Base-by-base conservation (phyloP, 2,888 invertebrate species). In the Rotaria macrura region DNA sequence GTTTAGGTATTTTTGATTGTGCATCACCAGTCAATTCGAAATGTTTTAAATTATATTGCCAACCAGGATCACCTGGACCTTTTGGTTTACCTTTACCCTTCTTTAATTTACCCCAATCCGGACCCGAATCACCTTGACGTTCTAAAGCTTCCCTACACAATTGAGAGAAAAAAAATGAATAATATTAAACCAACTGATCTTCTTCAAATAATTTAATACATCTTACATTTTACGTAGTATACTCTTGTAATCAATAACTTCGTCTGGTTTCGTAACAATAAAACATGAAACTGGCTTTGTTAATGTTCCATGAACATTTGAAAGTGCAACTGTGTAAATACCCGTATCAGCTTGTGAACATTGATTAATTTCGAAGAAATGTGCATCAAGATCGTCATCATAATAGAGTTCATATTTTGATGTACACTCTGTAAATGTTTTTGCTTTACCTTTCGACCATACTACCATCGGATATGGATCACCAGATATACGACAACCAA, bases 281-380 rank as follows among this genome's bases (percentile, higher is more conserved):
- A 91, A 90, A 52, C 91, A 89, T 0, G 90, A 90, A 17, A 89
- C 90, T 5, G 91, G 89, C 34, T 89, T 89, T n/a, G 89, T 88
- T 55, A 89, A 89, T 10, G 88, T 86, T 40, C 90, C 90, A 85
- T 90, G 90, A 87, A 90, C 90, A 87, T 91, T 91, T 84, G 88
- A 89, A 23, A 89, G 89, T 3, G 89, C 89, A 49, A 90, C 90
- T 2, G 89, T 89, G 88, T 91, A 91, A 1, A 90, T 90, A 10
- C 90, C 91, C 10, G 90, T 89, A 88, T 90, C 90, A 40, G 29
- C 43, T 84, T 86, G 54, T 1, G 40, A 25, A 84, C 84, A 84
- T 34, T 86, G 84, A 55, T 84, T 84, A 38, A 86, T 84, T 84
- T 86, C 84, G n/a, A 86, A 83, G 23, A 52, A 52, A 38, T 86